Conservation (phyloP, 2,797 vertebrate genomes). For the Sebastes cheni region DNA sequence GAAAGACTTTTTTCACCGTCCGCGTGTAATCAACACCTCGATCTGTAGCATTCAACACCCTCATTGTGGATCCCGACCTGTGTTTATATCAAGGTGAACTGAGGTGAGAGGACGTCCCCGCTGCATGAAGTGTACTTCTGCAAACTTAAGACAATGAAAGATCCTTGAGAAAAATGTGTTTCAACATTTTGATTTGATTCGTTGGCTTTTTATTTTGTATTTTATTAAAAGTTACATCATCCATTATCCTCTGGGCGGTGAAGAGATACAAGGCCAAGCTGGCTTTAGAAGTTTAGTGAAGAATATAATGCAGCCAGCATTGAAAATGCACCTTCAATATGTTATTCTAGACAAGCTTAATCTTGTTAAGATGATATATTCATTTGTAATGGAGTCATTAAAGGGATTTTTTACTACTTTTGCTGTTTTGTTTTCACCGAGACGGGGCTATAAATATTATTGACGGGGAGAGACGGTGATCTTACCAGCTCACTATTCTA, state of each 20-base stretch:
- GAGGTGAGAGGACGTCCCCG: background rate
- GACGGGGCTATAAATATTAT: constrained; percentile 3
- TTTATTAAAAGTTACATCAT: background rate
- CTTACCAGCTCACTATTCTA: constrained; percentile 31
- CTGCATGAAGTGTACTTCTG: background rate
- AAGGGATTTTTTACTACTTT: background rate
- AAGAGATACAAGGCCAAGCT: background rate
- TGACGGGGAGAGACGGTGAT: constrained; percentile 6
- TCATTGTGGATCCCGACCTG: background rate
- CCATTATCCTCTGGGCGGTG: background rate
- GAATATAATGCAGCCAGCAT: background rate
- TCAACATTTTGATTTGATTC: background rate
- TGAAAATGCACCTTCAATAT: background rate
- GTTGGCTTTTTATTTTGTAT: background rate
- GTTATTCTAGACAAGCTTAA: background rate
- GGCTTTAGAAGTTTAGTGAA: background rate
- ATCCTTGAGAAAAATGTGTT: background rate
- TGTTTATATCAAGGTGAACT: background rate
- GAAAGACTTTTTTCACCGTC: background rate
- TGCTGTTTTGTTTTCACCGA: background rate
- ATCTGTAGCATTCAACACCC: background rate
- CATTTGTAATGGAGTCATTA: background rate
- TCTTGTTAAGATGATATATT: background rate
- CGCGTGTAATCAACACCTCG: constrained; percentile 1
- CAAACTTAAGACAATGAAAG: background rate